Percentiles rank a stretch among this genome's conserved stretches.
These are phyloP conservation scores for Cylloceria caligata DNA, from an alignment of 2,888 invertebrate species.

Conservation along the genomic window DNA sequence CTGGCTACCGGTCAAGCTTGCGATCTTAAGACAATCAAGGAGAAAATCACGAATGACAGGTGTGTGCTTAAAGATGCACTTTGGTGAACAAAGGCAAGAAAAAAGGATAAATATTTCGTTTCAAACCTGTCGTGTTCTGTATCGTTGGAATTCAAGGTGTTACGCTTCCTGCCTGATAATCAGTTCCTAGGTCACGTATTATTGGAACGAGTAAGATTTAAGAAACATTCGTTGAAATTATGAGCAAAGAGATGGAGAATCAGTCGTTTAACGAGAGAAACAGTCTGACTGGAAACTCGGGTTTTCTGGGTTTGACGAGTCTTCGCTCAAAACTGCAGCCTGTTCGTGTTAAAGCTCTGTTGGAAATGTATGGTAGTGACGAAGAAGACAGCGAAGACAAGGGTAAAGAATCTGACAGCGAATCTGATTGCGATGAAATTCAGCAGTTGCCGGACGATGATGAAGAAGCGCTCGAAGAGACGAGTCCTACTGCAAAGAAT, in stretches of 20 bases:
- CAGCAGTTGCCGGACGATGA: slow-evolving; percentile 54
- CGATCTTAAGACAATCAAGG: slow-evolving; percentile 18
- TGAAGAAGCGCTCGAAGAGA: slow-evolving; percentile 3
- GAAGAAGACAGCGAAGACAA: slow-evolving; percentile 77
- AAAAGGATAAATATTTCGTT: slow-evolving; percentile 16
- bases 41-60: slow-evolving; percentile 54
- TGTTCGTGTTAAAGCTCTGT: slow-evolving; percentile 76
- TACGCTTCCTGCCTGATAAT: slow-evolving; percentile 4
- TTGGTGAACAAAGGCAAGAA: slow-evolving; percentile 39
- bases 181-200: neutral
- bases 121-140: neutral
- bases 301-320: slow-evolving; percentile 35
- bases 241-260: slow-evolving; percentile 67
- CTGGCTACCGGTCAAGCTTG: neutral
- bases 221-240: slow-evolving; percentile 10
- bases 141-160: neutral
- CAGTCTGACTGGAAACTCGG: slow-evolving; percentile 65
- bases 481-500: neutral
- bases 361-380: slow-evolving; percentile 74
- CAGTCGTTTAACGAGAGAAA: slow-evolving; percentile 67
- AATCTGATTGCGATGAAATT: slow-evolving; percentile 71
- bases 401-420: slow-evolving; percentile 69
- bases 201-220: neutral
- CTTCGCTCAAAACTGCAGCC: slow-evolving; percentile 71
- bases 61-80: slow-evolving; percentile 37